Base-by-base conservation (phyloP, 2,888 invertebrate genomes). In the Eupelmus urozonus region DNA sequence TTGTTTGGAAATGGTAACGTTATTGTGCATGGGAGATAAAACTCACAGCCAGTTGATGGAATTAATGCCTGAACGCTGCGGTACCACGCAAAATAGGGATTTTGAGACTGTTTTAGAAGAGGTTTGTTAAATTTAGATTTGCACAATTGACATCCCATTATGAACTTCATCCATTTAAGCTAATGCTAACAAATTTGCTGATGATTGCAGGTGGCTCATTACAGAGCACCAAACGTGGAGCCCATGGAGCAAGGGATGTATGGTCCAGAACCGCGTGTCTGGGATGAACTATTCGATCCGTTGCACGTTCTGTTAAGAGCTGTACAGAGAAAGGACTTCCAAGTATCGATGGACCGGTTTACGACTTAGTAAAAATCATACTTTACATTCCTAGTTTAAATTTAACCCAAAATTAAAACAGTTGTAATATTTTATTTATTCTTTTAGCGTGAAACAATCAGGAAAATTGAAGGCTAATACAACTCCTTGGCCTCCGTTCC, bases 11-110 rank as follows among this genome's bases (percentile, higher is more conserved):
- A 97, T 99, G 92, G 96, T 97, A 79, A 96, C 98, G 0, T 91
- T 98, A 66, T 91, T 99, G 63, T 97, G 98, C 83, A 97, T 98
- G 89, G 95, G 95, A 45, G 98, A 98, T 90, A 96, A 97, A 90
- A 98, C 98, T 0, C 98, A 98, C 91, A 97, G 97, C 82, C 98
- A 98, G 88, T 92, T 99, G 62, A 94, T 97, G 90, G 98, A 98
- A 90, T 91, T 96, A 76, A 97, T 99, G 96, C 98, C 98, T 0
- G 98, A 98, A 91, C 92, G 97, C 25, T 97, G 97, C 82, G 97
- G 97, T n/a, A 96, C 95, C 85, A 95, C 96, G 23, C 96, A 96
- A 88, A 96, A 95, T 62, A 93, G 95, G 85, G 96, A 97, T 90
- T 97, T 97, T 87, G 97, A 97, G 88, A 93, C 94, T 69, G 94